These are phyloP conservation scores for Drosophila pallidifrons DNA, from an alignment of 1,140 invertebrate species.

Conservation along the genomic window DNA sequence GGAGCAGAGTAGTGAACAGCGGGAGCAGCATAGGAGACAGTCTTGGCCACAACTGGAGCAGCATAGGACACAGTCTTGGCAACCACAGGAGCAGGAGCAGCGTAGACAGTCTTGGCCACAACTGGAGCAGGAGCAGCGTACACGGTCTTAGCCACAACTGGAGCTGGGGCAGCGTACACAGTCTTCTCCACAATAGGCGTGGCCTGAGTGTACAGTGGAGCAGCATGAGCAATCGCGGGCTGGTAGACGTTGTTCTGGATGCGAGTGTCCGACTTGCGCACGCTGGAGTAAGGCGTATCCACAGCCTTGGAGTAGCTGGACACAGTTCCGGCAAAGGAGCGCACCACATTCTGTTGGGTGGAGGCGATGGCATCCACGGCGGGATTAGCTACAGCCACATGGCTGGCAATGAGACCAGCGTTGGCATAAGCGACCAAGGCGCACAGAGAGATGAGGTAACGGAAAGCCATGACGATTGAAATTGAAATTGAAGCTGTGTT, in stretches of 20 bases:
- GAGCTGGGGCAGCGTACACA: conserved; percentile 85
- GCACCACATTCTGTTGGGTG: conserved; percentile 86
- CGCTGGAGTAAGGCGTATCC: conserved; percentile 88
- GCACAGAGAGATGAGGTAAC: conserved; percentile 84
- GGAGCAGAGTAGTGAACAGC: conserved; percentile 85
- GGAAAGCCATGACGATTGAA: conserved; percentile 73
- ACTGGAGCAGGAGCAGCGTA: conserved; percentile 46
- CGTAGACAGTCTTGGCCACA: conserved; percentile 70
- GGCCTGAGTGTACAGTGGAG: conserved; percentile 69
- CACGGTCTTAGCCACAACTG: conserved; percentile 56
- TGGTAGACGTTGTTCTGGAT: conserved; percentile 83
- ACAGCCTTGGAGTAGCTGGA: conserved; percentile 88
- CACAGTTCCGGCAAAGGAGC: conserved; percentile 87
- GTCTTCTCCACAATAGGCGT: conserved; percentile 65
- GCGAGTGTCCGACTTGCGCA: conserved; percentile 87
- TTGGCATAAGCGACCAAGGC: conserved; percentile 85
- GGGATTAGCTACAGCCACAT: conserved; percentile 76
- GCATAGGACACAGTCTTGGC: conserved; percentile 86
- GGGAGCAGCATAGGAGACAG: conserved; percentile 86
- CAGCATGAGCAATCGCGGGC: conserved; percentile 72
- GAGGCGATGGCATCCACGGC: conserved; percentile 86
- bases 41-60: conserved; percentile 86
- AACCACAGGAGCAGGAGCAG: conserved; percentile 85
- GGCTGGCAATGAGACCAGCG: conserved; percentile 78
- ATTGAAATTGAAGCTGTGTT: conserved; percentile 36